Evolutionary conservation across 2,888 invertebrate species (phyloP).

Genomic region (Melipona beecheii): DNA sequence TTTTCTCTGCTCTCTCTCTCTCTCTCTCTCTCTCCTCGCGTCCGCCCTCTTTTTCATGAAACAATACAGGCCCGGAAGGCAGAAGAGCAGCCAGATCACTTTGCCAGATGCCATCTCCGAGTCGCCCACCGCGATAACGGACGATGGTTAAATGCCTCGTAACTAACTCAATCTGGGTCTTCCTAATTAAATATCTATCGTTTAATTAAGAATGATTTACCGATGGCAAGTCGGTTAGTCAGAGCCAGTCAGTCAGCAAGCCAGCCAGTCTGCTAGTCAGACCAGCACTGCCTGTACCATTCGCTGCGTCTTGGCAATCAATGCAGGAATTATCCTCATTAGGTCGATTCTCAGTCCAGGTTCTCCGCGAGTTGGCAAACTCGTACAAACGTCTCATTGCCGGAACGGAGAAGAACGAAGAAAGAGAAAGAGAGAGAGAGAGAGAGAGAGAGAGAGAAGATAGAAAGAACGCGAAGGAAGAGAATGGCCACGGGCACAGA

Average conservation of each 20-base stretch:
- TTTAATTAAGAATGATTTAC: constrained; percentile 84
- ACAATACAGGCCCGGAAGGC: constrained; percentile 60
- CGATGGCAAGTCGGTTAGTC: constrained; percentile 60
- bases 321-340: constrained; percentile 84
- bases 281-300: constrained; percentile 70
- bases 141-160: constrained; percentile 75
- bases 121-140: constrained; percentile 80
- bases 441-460: constrained; percentile 28
- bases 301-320: constrained; percentile 79
- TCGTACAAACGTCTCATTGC: constrained; percentile 50
- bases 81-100: constrained; percentile 66
- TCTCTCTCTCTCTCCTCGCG: constrained; percentile 10
- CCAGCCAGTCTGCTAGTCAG: constrained; percentile 57
- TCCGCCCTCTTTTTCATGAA: constrained; percentile 34
- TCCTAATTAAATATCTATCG: constrained; percentile 83
- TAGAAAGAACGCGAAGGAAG: constrained; percentile 21
- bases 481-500: constrained; percentile 7
- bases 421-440: constrained; percentile 30
- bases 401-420: background rate
- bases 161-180: constrained; percentile 79
- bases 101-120: constrained; percentile 78
- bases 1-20: constrained; percentile 19
- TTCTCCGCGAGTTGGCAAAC: constrained; percentile 56
- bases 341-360: constrained; percentile 77
- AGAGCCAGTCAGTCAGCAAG: constrained; percentile 20